These are phyloP conservation scores for Chrysina gloriosa DNA, from an alignment of 2,888 invertebrate genomes.

Conservation along the genomic window DNA sequence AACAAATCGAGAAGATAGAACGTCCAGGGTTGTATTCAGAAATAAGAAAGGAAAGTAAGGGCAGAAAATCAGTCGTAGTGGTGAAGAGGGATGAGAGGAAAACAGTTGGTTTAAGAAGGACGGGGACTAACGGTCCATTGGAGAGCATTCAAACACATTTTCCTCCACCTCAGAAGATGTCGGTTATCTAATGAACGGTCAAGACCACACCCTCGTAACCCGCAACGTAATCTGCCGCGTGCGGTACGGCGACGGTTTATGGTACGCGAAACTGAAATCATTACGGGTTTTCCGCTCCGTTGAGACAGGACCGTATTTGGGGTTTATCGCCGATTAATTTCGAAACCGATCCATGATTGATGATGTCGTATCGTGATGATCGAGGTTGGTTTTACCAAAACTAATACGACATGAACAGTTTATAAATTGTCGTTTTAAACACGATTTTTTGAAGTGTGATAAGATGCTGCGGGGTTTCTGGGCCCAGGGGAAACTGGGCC, in stretches of 20 bases:
- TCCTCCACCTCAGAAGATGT: conserved; percentile 13
- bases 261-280: neutral
- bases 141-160: conserved; percentile 3
- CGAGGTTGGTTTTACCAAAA: too few relatives aligned
- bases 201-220: conserved; percentile 19
- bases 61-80: neutral
- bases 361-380: too few relatives aligned
- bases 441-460: too few relatives aligned
- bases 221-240: neutral
- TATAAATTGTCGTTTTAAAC: too few relatives aligned
- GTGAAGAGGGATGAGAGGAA: neutral
- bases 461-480: too few relatives aligned
- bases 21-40: too few relatives aligned
- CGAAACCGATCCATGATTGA: too few relatives aligned
- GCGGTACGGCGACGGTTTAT: neutral
- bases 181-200: conserved; percentile 26
- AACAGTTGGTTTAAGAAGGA: neutral
- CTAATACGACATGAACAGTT: too few relatives aligned
- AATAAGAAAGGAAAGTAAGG: neutral
- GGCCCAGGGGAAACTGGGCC: too few relatives aligned
- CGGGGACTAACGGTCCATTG: conserved; percentile 11
- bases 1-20: neutral
- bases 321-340: too few relatives aligned
- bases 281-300: neutral
- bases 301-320: too few relatives aligned